Evolutionary conservation across 2,888 invertebrate genomes (phyloP).

Genomic region (Noctuana brunneofusca): DNA sequence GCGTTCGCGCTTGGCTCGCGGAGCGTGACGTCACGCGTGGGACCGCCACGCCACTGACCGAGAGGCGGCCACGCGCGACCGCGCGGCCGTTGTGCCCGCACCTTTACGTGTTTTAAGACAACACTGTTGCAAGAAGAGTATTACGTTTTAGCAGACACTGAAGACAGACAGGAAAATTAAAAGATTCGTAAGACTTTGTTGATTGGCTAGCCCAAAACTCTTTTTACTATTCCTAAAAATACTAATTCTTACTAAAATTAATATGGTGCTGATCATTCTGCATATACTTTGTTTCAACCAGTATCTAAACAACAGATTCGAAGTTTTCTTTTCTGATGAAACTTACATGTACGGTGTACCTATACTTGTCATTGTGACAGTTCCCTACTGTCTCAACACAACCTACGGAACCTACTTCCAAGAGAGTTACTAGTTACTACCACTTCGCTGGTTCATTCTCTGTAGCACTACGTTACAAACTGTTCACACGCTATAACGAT

Average conservation of each 20-base stretch:
- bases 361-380: background rate
- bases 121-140: background rate
- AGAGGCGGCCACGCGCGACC: conserved; percentile 62
- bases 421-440: too few relatives aligned
- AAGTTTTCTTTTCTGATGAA: background rate
- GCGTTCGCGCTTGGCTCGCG: conserved; percentile 61
- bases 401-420: background rate
- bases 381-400: too few relatives aligned
- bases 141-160: too few relatives aligned
- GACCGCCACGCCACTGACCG: conserved; percentile 73
- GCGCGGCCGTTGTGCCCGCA: conserved; percentile 49
- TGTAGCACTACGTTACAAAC: background rate
- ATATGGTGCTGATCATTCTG: too few relatives aligned
- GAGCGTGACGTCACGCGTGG: conserved; percentile 55
- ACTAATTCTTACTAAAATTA: too few relatives aligned
- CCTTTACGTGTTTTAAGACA: conserved; percentile 44
- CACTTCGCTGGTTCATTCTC: background rate
- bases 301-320: too few relatives aligned
- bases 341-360: too few relatives aligned
- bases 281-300: too few relatives aligned
- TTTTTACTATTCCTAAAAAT: too few relatives aligned
- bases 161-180: too few relatives aligned
- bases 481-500: conserved; percentile 16
- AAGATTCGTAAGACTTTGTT: too few relatives aligned
- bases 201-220: too few relatives aligned